phyloP scores from a whole-genome alignment of 2,113 vertebrate genomes.

The Panthera leo region DNA sequence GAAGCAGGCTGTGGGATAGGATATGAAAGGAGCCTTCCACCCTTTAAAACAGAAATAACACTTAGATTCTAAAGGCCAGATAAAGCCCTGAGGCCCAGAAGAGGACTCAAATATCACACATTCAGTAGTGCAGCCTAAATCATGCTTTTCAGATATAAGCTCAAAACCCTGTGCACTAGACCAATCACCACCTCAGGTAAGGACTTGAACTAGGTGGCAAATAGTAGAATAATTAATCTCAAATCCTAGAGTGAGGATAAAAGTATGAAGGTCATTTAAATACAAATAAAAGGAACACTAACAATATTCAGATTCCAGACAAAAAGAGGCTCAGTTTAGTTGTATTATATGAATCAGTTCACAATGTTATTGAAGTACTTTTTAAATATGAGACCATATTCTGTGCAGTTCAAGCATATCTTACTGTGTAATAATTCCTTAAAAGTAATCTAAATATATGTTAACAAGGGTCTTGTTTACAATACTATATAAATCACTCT shows the following conservation, averaged over 20 bases:
- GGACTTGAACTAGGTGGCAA: background rate
- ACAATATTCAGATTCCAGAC: background rate
- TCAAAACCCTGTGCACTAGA: background rate
- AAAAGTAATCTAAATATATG: constrained; percentile 7
- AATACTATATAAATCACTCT: background rate
- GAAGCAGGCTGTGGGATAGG: background rate
- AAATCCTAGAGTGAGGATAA: background rate
- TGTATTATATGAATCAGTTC: background rate
- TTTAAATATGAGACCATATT: background rate
- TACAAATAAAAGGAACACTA: background rate
- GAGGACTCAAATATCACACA: background rate
- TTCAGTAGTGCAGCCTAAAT: background rate
- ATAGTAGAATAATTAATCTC: background rate
- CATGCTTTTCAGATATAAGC: background rate
- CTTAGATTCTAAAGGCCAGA: background rate
- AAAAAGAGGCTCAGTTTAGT: background rate
- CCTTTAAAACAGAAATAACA: background rate
- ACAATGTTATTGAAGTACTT: background rate
- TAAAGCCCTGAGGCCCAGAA: background rate
- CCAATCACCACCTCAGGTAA: background rate
- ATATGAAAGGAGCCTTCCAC: background rate
- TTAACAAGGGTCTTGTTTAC: background rate
- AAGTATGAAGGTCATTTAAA: background rate
- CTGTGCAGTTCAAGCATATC: background rate
- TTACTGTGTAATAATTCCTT: background rate